A percentile compares a stretch with the other conserved stretches of the same genome.
Conservation (phyloP, 1,140 invertebrate species). For the Phenacoccus solenopsis region DNA sequence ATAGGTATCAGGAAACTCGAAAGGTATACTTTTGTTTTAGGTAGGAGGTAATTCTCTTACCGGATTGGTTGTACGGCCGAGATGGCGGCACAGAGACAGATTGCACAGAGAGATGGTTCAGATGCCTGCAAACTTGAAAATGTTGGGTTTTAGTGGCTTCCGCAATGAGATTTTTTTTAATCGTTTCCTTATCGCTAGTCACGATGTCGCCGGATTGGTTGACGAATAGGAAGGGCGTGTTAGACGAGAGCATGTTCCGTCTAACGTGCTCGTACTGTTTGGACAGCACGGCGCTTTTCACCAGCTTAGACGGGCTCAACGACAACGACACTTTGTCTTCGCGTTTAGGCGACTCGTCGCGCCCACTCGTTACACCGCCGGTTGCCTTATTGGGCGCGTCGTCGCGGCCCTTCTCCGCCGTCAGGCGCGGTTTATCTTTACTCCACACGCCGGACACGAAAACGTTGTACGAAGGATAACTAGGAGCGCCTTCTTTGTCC, state of each 20-base stretch:
- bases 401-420: neutral
- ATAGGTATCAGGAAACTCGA: neutral
- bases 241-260: neutral
- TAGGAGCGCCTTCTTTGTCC: constrained; percentile 15
- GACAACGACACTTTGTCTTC: neutral
- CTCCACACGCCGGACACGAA: neutral
- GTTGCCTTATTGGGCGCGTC: neutral
- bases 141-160: constrained; percentile 14
- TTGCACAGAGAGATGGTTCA: constrained; percentile 16
- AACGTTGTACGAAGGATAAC: neutral
- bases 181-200: neutral
- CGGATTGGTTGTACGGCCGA: constrained; percentile 9
- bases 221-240: neutral
- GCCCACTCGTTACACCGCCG: neutral
- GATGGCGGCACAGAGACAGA: constrained; percentile 14
- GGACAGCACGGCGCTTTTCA: constrained; percentile 40
- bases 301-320: constrained; percentile 48
- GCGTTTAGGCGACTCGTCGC: neutral
- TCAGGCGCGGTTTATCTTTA: neutral
- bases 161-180: neutral
- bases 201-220: neutral
- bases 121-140: constrained; percentile 17
- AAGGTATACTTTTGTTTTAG: neutral
- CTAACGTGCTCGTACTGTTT: constrained; percentile 15
- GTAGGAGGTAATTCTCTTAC: constrained; percentile 17